Base-by-base conservation (phyloP, 2,888 invertebrate genomes). In the Tuta absoluta region DNA sequence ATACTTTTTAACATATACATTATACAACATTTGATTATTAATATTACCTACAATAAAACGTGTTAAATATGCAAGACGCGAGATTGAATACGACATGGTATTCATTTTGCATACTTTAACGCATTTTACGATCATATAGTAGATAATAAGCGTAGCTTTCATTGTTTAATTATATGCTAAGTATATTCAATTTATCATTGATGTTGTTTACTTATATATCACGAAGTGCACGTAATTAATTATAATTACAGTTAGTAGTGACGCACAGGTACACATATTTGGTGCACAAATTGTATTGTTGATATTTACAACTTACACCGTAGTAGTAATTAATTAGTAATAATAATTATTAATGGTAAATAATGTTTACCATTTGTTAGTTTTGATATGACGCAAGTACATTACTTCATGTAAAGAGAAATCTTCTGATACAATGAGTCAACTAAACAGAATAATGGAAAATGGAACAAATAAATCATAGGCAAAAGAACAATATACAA, bases 41-140 rank as follows among this genome's bases (percentile, higher is more conserved):
- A 53, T 56, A 64, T 66, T 53, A 63, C 65, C 28, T 28, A 8
- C 8, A 33, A 33, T 67, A 75, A 82, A 82, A 82, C 82, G 81
- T 80, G 75, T 76, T 71, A 72, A 74, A 76, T 78, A 78, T 82
- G 87, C 81, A 79, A 75, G 89, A 85, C 88, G 90, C 90, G 91
- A 89, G 87, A 84, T 84, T 76, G 84, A 80, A 83, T 85, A 84
- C 77, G 66, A 74, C 70, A 49, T 71, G 21, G 76, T 85, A 84
- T 84, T 85, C 83, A 76, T 72, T 84, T 80, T 81, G 79, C 85
- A 83, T 82, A 78, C 71, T 75, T 81, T 82, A 73, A 76, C 73
- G 81, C 77, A 82, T 86, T 86, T 82, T 77, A 67, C 17, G 21
- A 67, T 66, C 33, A 33, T 33, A 24, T n/a, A 60, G 45, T 62